These are phyloP conservation scores for Protodeltote pygarga DNA, from an alignment of 2,888 invertebrate species.

Conservation along the genomic window DNA sequence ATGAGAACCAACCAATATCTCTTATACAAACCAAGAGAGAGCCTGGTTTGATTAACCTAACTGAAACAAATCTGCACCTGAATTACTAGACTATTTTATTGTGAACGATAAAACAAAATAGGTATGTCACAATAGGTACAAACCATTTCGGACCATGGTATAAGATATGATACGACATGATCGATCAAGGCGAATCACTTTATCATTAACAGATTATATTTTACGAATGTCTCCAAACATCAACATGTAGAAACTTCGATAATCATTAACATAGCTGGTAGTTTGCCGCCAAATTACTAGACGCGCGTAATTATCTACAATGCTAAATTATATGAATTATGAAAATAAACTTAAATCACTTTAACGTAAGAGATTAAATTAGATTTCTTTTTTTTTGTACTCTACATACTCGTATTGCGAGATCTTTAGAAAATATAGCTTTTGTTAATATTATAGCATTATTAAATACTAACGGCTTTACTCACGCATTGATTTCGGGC, in stretches of 20 bases:
- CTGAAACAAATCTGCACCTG: too few relatives aligned
- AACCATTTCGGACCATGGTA: conserved; percentile 5
- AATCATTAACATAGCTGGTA: neutral
- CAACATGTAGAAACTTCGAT: conserved; percentile 12
- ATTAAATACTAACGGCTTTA: too few relatives aligned
- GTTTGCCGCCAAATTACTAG: neutral
- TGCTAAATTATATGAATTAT: neutral
- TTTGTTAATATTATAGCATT: too few relatives aligned
- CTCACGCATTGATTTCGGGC: too few relatives aligned
- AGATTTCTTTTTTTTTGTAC: too few relatives aligned
- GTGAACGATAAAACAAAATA: neutral
- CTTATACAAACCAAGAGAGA: too few relatives aligned
- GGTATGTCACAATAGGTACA: neutral
- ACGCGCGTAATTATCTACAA: neutral
- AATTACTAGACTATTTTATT: neutral
- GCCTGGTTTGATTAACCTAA: too few relatives aligned
- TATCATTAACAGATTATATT: conserved; percentile 38
- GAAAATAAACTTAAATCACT: neutral
- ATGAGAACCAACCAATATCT: too few relatives aligned
- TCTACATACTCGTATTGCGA: too few relatives aligned
- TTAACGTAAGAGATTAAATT: too few relatives aligned
- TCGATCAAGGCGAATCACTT: conserved; percentile 40
- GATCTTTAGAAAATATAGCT: too few relatives aligned
- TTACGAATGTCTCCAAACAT: conserved; percentile 12
- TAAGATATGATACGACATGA: conserved; percentile 18